phyloP scores from a whole-genome alignment of 2,888 invertebrate genomes.

The Gymnocheta viridis region DNA sequence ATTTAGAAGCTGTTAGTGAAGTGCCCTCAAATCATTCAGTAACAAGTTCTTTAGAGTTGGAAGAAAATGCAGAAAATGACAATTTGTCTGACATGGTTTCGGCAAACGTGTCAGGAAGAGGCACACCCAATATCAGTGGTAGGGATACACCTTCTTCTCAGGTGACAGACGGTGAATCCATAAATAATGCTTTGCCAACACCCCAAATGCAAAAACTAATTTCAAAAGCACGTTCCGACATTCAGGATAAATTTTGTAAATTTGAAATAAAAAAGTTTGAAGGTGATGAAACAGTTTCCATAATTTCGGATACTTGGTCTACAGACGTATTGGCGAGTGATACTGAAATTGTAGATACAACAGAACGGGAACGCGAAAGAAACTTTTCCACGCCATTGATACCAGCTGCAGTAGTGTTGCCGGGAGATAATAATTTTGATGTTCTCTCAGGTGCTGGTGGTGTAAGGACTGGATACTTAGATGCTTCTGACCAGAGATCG shows the following conservation, averaged over 20 bases:
- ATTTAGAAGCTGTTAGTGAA: conserved; percentile 96
- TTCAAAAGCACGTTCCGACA: conserved; percentile 94
- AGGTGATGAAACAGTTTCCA: conserved; percentile 97
- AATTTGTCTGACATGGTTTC: conserved; percentile 99
- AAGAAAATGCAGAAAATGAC: conserved; percentile 93
- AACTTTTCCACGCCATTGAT: conserved; percentile 82
- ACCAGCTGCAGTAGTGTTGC: conserved; percentile 82
- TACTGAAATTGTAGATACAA: conserved; percentile 94
- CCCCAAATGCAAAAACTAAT: conserved; percentile 85
- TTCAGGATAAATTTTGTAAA: conserved; percentile 99
- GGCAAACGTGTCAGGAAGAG: conserved; percentile 95
- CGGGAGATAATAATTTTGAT: conserved; percentile 82
- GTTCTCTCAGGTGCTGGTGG: conserved; percentile 75
- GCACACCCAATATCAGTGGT: conserved; percentile 97
- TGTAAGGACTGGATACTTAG: conserved; percentile 83
- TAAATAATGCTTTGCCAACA: conserved; percentile 82
- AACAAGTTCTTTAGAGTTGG: conserved; percentile 93
- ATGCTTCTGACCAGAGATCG: conserved; percentile 95
- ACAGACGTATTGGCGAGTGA: conserved; percentile 98
- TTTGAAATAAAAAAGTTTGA: conserved; percentile 95
- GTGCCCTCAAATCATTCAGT: conserved; percentile 98
- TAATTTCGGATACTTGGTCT: conserved; percentile 99
- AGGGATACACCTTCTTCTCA: conserved; percentile 98
- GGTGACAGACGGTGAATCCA: conserved; percentile 90
- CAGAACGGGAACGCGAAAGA: conserved; percentile 86